Conservation (phyloP, 2,888 invertebrate species). For the Aphodius sticticus region DNA sequence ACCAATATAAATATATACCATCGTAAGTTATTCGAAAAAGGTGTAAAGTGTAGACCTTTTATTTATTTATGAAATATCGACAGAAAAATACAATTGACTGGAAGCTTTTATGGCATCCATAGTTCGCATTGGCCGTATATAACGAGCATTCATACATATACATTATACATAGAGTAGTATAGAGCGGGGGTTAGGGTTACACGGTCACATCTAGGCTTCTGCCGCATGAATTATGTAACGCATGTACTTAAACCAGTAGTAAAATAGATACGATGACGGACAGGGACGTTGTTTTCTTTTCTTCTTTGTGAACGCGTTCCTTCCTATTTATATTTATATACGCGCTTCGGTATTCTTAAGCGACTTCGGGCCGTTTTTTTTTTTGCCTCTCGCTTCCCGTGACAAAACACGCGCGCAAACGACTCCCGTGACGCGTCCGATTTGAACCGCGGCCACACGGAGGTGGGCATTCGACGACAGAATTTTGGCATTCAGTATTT, state of each 20-base stretch:
- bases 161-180: no score
- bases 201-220: neutral
- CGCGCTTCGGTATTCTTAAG: neutral
- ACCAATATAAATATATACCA: no score
- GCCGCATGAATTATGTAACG: constrained; percentile 34
- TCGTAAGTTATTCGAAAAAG: no score
- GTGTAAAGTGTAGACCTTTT: no score
- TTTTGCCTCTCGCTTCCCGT: neutral
- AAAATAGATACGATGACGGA: constrained; percentile 35
- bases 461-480: neutral
- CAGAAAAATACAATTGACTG: no score
- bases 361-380: neutral
- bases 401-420: neutral
- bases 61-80: no score
- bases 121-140: no score
- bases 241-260: constrained; percentile 24
- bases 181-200: no score
- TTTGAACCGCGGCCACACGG: neutral
- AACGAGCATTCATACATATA: no score
- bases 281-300: constrained; percentile 25
- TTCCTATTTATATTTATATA: constrained; percentile 22
- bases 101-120: no score
- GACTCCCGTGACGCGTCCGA: constrained; percentile 11
- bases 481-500: neutral
- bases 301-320: constrained; percentile 26